Evolutionary conservation across 2,888 invertebrate species (phyloP).

Genomic region (Lysandra coridon): DNA sequence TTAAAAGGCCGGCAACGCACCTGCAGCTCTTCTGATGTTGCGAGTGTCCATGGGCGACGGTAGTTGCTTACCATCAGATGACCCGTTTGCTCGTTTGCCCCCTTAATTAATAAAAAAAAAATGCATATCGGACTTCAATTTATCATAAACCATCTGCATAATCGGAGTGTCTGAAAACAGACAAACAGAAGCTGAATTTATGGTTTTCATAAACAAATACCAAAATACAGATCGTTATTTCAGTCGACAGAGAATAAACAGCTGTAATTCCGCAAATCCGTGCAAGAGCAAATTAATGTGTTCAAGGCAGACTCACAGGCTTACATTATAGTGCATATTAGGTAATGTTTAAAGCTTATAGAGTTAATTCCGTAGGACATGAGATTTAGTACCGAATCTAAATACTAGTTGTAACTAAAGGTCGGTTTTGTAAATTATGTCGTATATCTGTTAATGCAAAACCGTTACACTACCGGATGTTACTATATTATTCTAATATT

Average conservation of each 20-base stretch:
- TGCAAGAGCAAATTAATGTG: conserved; percentile 64
- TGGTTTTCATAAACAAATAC: conserved; percentile 33
- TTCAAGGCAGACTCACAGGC: conserved; percentile 56
- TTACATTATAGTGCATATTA: conserved; percentile 59
- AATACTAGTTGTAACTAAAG: not conserved
- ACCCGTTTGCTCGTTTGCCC: too few relatives aligned
- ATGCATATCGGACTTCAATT: not conserved
- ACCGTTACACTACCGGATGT: too few relatives aligned
- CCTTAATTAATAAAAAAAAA: too few relatives aligned
- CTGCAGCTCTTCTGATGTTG: too few relatives aligned
- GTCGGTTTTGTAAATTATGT: not conserved
- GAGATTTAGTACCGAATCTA: conserved; percentile 8
- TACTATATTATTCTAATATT: too few relatives aligned
- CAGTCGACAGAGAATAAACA: conserved; percentile 64
- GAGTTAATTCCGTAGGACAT: conserved; percentile 14
- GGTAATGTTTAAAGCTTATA: conserved; percentile 37
- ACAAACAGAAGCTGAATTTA: conserved; percentile 1
- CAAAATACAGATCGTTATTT: conserved; percentile 53
- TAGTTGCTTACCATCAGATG: too few relatives aligned
- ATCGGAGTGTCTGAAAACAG: not conserved
- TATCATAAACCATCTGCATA: not conserved
- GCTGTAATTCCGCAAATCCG: conserved; percentile 68
- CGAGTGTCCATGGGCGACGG: too few relatives aligned
- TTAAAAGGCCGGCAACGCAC: too few relatives aligned
- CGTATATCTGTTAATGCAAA: not conserved